phyloP scores from a whole-genome alignment of 2,113 vertebrate genomes.

The Morone saxatilis region DNA sequence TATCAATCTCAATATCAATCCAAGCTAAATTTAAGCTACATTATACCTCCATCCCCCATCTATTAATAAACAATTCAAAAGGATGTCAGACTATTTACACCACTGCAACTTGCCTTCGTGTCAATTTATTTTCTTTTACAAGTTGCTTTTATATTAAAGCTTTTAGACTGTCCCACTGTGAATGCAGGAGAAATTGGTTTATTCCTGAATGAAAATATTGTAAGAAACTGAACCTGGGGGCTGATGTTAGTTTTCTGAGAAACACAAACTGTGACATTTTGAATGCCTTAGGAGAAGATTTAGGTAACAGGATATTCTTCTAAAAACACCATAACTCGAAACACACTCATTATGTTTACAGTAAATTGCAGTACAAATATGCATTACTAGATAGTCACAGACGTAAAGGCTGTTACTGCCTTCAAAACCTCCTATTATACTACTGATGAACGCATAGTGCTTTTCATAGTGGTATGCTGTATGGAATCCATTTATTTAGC shows the following conservation, averaged over 20 bases:
- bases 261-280: no score
- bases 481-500: no score
- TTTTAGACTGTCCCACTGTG: neutral
- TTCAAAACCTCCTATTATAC: no score
- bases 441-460: no score
- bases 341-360: neutral
- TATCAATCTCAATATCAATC: no score
- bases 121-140: neutral
- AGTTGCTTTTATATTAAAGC: neutral
- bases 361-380: slow-evolving; percentile 1
- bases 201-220: neutral
- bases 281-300: no score
- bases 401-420: neutral
- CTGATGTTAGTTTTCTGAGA: neutral
- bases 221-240: neutral
- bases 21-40: no score
- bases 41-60: no score
- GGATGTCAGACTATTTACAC: neutral
- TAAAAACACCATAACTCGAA: neutral
- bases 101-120: neutral
- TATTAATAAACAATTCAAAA: neutral
- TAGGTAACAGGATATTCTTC: no score
- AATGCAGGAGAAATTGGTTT: neutral
- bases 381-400: no score
- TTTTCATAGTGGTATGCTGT: no score